Conservation (phyloP, 1,140 invertebrate genomes). For the Dermatophagoides farinae region DNA sequence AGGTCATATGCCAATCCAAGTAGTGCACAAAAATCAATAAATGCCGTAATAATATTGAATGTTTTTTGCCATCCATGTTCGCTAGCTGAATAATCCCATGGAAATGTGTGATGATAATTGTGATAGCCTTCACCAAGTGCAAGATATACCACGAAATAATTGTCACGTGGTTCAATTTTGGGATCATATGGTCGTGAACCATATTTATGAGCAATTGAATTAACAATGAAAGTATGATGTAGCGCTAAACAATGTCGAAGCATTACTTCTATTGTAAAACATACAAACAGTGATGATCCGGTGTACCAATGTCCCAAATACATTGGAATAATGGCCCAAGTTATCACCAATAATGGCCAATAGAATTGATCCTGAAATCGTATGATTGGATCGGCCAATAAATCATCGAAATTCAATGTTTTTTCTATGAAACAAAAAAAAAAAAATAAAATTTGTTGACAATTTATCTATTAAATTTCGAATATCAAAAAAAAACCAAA, state of each 20-base stretch:
- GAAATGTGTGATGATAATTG: too few relatives aligned
- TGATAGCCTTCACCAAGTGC: conserved; percentile 36
- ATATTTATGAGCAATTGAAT: conserved; percentile 33
- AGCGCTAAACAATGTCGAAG: neutral
- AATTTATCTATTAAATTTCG: too few relatives aligned
- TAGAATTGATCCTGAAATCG: neutral
- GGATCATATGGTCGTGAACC: conserved; percentile 28
- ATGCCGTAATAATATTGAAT: conserved; percentile 31
- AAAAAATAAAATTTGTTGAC: too few relatives aligned
- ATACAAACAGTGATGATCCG: conserved; percentile 31
- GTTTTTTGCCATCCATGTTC: conserved; percentile 36
- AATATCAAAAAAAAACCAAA: too few relatives aligned
- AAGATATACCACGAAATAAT: conserved; percentile 28
- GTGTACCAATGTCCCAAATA: neutral
- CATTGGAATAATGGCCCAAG: neutral
- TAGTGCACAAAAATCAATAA: conserved; percentile 31
- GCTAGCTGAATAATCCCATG: conserved; percentile 29
- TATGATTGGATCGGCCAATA: neutral
- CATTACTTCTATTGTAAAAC: neutral
- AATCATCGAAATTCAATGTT: too few relatives aligned
- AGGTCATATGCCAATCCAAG: conserved; percentile 32
- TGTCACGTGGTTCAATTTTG: conserved; percentile 32
- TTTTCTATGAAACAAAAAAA: too few relatives aligned
- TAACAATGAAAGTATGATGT: conserved; percentile 68
- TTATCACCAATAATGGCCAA: neutral